Percentiles rank a stretch among this genome's conserved stretches.
Conservation (phyloP, 2,888 invertebrate genomes). For the Tridacna crocea region DNA sequence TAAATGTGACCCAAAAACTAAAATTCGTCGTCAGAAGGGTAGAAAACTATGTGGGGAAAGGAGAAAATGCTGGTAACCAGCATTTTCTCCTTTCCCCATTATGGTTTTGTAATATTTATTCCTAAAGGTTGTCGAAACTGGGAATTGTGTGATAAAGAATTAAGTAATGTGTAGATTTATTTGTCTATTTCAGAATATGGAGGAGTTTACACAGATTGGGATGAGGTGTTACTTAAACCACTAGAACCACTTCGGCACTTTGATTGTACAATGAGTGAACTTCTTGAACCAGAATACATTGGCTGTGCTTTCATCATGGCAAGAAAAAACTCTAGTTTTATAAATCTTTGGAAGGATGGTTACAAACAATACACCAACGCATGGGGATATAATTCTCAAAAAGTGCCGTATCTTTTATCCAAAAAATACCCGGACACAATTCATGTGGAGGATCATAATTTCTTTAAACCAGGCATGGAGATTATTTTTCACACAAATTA, state of each 20-base stretch:
- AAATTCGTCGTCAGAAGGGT: background rate
- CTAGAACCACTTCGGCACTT: constrained; percentile 12
- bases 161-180: background rate
- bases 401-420: constrained; percentile 9
- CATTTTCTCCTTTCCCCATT: background rate
- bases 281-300: background rate
- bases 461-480: constrained; percentile 17
- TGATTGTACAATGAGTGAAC: constrained; percentile 22
- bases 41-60: background rate
- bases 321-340: constrained; percentile 3
- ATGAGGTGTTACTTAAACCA: constrained; percentile 11
- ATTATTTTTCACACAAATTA: constrained; percentile 6
- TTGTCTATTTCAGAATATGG: constrained; percentile 9
- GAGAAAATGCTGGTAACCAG: background rate
- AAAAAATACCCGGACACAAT: background rate
- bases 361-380: constrained; percentile 1
- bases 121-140: background rate
- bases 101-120: background rate
- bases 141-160: background rate
- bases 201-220: constrained; percentile 15
- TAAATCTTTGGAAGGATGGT: background rate
- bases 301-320: constrained; percentile 24
- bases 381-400: constrained; percentile 18
- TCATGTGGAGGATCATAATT: constrained; percentile 13
- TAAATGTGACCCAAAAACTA: no score